These are phyloP conservation scores for Calliopum simillimum DNA, from an alignment of 2,888 invertebrate species.

Conservation along the genomic window DNA sequence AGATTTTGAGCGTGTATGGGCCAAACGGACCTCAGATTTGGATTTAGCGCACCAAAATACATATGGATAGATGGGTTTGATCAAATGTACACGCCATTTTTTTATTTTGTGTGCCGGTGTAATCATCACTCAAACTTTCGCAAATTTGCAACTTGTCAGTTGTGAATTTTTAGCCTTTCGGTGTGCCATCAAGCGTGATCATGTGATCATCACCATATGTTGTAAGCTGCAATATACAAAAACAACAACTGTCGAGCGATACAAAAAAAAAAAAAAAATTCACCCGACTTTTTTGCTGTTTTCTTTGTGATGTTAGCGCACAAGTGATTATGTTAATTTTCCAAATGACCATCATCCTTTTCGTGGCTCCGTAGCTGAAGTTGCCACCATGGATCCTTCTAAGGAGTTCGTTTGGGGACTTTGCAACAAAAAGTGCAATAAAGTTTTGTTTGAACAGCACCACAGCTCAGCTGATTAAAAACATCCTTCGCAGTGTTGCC, in stretches of 20 bases:
- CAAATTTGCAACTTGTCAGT: conserved; percentile 22
- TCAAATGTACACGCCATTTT: too few species aligned
- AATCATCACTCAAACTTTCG: conserved; percentile 16
- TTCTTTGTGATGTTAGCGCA: not conserved
- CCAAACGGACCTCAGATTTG: too few species aligned
- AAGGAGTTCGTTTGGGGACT: too few species aligned
- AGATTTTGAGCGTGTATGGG: too few species aligned
- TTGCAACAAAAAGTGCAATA: not conserved
- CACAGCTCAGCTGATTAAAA: not conserved
- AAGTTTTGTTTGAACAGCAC: conserved; percentile 11
- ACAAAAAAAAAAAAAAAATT: not conserved
- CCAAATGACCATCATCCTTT: conserved; percentile 9
- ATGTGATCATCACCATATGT: conserved; percentile 7
- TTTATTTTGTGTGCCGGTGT: too few species aligned
- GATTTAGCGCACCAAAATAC: too few species aligned
- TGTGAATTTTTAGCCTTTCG: not conserved
- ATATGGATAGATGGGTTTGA: too few species aligned
- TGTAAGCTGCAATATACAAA: not conserved
- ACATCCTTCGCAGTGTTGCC: too few species aligned
- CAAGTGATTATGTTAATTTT: conserved; percentile 30
- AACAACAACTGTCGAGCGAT: not conserved
- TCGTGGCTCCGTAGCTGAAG: not conserved
- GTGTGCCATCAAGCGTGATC: conserved; percentile 26
- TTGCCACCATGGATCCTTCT: too few species aligned
- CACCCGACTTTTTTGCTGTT: too few species aligned